Evolutionary conservation across 1,140 invertebrate genomes (phyloP).

Genomic region (Sminthurides bifidus): DNA sequence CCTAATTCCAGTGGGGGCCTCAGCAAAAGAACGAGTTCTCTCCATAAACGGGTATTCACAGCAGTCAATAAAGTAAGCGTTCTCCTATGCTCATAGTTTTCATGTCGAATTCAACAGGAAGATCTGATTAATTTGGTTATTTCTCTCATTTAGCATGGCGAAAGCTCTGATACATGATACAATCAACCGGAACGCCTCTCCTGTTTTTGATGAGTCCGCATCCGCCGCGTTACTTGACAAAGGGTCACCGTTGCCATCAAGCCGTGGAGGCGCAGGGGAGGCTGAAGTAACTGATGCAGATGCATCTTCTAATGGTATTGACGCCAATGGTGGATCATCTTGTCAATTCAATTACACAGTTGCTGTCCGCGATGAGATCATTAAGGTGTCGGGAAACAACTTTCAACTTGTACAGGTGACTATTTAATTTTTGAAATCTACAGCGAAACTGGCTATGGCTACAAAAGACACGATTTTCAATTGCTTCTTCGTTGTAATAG

Average conservation of each 20-base stretch:
- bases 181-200: slow-evolving; percentile 79
- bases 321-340: slow-evolving; percentile 5
- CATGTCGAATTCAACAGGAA: not conserved
- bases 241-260: slow-evolving; percentile 45
- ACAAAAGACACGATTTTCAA: not conserved
- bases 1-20: slow-evolving; percentile 61
- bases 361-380: slow-evolving; percentile 59
- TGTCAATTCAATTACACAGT: slow-evolving; percentile 51
- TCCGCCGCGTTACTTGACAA: slow-evolving; percentile 43
- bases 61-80: slow-evolving; percentile 76
- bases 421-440: slow-evolving; percentile 22
- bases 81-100: slow-evolving; percentile 1
- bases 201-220: slow-evolving; percentile 45
- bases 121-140: not conserved
- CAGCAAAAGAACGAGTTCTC: slow-evolving; percentile 79
- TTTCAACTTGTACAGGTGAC: slow-evolving; percentile 67
- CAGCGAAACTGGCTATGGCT: not conserved
- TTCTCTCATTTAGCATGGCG: slow-evolving; percentile 52
- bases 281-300: slow-evolving; percentile 50
- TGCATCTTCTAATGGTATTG: slow-evolving; percentile 9
- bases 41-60: slow-evolving; percentile 83
- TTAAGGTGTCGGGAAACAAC: slow-evolving; percentile 72
- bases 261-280: slow-evolving; percentile 56
- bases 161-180: slow-evolving; percentile 84
- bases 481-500: slow-evolving; percentile 3